Percentiles rank a stretch among this genome's conserved stretches.
These are phyloP conservation scores for Tachina fera DNA, from an alignment of 2,888 invertebrate species.

Conservation along the genomic window DNA sequence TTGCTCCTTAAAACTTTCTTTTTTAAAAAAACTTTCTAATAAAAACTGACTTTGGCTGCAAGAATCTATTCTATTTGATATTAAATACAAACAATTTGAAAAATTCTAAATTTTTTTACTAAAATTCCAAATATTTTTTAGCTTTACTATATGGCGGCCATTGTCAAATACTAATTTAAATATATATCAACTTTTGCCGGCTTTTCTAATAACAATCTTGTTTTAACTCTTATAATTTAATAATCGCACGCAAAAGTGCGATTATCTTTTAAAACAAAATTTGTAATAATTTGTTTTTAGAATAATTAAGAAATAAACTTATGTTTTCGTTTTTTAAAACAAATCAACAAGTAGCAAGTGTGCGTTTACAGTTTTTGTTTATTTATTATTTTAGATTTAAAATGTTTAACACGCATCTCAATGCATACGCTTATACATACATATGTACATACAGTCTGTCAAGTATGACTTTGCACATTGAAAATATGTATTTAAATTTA, in stretches of 20 bases:
- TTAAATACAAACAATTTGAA: too few species aligned
- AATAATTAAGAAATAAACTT: neutral
- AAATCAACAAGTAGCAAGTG: slow-evolving; percentile 26
- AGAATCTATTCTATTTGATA: too few species aligned
- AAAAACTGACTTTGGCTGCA: too few species aligned
- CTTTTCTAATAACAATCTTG: neutral
- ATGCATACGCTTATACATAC: neutral
- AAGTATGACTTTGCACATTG: neutral
- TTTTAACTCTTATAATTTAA: neutral
- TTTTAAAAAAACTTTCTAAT: too few species aligned
- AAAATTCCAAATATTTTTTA: too few species aligned
- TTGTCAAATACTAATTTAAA: neutral
- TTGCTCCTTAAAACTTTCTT: too few species aligned
- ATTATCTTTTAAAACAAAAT: neutral
- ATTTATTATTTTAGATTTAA: slow-evolving; percentile 12
- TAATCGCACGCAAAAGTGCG: neutral
- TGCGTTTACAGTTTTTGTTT: slow-evolving; percentile 22
- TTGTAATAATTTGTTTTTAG: neutral
- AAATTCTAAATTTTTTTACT: too few species aligned
- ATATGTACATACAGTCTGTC: neutral
- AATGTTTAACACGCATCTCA: slow-evolving; percentile 6
- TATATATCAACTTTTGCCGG: neutral
- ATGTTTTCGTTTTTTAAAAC: neutral
- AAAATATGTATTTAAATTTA: too few species aligned
- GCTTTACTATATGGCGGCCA: too few species aligned